Base-by-base conservation (phyloP, 2,797 vertebrate species). In the Myiothlypis chrysogaster region DNA sequence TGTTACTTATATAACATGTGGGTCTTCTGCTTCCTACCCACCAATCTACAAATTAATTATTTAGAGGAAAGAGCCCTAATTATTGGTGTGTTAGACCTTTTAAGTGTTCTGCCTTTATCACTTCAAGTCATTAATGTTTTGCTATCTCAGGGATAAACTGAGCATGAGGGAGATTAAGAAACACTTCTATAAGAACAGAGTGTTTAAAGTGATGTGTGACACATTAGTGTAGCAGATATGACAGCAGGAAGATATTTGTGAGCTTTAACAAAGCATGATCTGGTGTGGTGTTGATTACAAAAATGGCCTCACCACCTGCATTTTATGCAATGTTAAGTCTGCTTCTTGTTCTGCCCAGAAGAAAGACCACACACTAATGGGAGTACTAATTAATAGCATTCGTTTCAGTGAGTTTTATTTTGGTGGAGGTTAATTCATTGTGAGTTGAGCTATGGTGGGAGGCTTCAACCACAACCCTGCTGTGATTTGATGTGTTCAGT, bases 291-390 rank as follows among this genome's bases (percentile, higher is more conserved):
- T 79, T 90, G 56, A 77, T 92, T 68, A 18, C 80, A 85, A 85
- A 87, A 77, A 57, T 52, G 23, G 19, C 56, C 52, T 84, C 53
- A 28, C 59, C 68, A 94, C 92, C 81, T 94, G 78, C 59, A 41
- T 92, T 87, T 93, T 89, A 57, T 0, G 0, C 78, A 81, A 71
- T n/a, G 19, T 89, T 80, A 68, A 80, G 7, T 85, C 71, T 95
- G 43, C 53, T 93, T 49, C 53, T 92, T 83, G 5, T 85, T 93
- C 25, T 71, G 50, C 75, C 50, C 53, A 66, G 56, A 49, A 82
- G 43, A 87, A 89, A 86, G 92, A 94, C 89, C 87, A 93, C 89
- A 85, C 88, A 82, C 52, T 90, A 77, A 43, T 65, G 35, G 18
- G 22, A 76, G n/a, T 64, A 35, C 57, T 93, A 84, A 90, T 87